Evolutionary conservation across 2,888 invertebrate species (phyloP), one percentile per base, ranked within the genome.

Genomic region (Hirtodrosophila trivittata): DNA sequence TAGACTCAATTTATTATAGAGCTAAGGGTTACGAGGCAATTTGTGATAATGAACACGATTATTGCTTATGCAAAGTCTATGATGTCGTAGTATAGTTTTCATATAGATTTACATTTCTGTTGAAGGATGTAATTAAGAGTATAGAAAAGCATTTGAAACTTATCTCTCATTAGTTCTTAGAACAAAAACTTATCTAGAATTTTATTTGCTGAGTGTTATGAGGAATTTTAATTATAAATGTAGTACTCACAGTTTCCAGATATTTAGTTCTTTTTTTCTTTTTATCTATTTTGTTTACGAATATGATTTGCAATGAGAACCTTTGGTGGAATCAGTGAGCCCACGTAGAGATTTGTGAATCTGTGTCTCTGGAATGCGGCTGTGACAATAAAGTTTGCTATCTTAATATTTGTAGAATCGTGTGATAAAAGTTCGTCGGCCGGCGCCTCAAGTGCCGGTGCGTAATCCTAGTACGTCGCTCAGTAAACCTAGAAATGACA

Each of bases 401-500:
- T 6, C 41, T 14, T 5, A 30, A 10, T 37, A 43, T 35, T 67
- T 64, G 14, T 78, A 78, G 78, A 75, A 70, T 16, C 64, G 52
- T 66, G 71, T 60, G 42, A 68, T 81, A 16, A 81, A 76, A 49
- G 71, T 77, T 12, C 85, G 83, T 42, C 74, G 77, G 7, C 72
- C 66, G 45, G 83, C 83, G 21, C 81, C 81, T 18, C 67, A 81
- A 47, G 86, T 80, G 54, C 85, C 85, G 9, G 12, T 59, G 52
- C 74, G 88, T 47, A 81, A 83, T 75, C 86, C 88, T 8, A 66
- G 43, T 21, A 88, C 88, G 3, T 51, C 72, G 7, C 46, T 76
- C 1, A 80, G 59, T 7, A 69, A 45, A 26, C 42, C 62, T 1
- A 65, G 49, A 14, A 59, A 21, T 25, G 18, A 37, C n/a, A 18